Percentiles rank a stretch among this genome's conserved stretches.
Conservation (phyloP, 1,140 invertebrate genomes). For the Himalopsyche phryganea region DNA sequence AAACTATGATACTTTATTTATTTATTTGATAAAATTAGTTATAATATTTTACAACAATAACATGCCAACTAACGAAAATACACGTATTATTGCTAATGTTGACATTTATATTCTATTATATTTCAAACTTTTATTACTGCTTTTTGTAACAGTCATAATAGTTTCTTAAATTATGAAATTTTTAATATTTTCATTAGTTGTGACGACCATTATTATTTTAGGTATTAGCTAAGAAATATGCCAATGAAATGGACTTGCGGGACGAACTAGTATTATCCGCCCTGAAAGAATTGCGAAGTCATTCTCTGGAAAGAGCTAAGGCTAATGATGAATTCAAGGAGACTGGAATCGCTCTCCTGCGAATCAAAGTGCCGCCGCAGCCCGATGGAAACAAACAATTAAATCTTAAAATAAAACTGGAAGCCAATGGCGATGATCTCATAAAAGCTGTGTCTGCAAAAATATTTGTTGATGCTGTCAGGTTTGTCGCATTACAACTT, state of each 20-base stretch:
- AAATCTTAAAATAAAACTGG: constrained; percentile 51
- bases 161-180: too few relatives aligned
- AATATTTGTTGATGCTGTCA: constrained; percentile 44
- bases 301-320: constrained; percentile 65
- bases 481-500: constrained; percentile 41
- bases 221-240: constrained; percentile 58
- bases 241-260: constrained; percentile 53
- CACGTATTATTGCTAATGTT: too few relatives aligned
- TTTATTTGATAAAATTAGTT: background rate
- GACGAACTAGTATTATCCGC: constrained; percentile 50
- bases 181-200: too few relatives aligned
- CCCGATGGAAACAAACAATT: constrained; percentile 43
- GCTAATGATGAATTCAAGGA: constrained; percentile 59
- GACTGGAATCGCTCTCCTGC: constrained; percentile 63
- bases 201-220: constrained; percentile 47
- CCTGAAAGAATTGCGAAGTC: constrained; percentile 60
- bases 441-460: constrained; percentile 53
- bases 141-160: too few relatives aligned
- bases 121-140: too few relatives aligned
- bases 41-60: background rate
- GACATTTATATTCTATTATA: too few relatives aligned
- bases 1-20: background rate
- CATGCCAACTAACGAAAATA: too few relatives aligned
- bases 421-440: constrained; percentile 53
- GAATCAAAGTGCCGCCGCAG: constrained; percentile 53